Evolutionary conservation across 2,888 invertebrate species (phyloP).

Genomic region (Monoplex corrugatus): DNA sequence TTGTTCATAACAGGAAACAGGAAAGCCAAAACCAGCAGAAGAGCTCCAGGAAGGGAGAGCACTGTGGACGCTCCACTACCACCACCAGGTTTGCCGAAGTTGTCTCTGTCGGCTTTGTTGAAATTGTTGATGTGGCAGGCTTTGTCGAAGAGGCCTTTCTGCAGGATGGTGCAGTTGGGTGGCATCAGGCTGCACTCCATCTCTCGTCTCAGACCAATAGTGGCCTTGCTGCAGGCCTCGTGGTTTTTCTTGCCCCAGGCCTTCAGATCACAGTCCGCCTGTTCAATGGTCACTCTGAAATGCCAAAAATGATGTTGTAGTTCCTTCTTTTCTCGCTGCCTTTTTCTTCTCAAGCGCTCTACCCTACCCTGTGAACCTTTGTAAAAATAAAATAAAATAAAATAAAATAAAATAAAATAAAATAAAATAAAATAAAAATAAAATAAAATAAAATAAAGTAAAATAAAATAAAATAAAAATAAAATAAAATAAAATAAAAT

Average conservation of each 20-base stretch:
- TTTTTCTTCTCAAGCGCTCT: background rate
- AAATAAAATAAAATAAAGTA: no score
- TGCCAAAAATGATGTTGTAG: background rate
- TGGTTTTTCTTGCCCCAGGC: conserved; percentile 58
- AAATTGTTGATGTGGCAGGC: conserved; percentile 52
- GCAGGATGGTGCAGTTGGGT: conserved; percentile 47
- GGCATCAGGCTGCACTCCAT: conserved; percentile 60
- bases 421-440: no score
- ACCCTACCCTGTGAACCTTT: background rate
- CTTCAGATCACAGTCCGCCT: conserved; percentile 56
- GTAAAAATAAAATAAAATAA: background rate
- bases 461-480: no score
- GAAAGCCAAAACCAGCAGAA: conserved; percentile 10
- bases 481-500: no score
- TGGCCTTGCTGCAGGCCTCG: conserved; percentile 55
- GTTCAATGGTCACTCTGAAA: conserved; percentile 52
- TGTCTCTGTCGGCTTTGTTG: conserved; percentile 6
- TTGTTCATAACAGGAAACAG: background rate
- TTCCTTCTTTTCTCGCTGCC: background rate
- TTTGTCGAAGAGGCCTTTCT: conserved; percentile 40
- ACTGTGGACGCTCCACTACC: background rate
- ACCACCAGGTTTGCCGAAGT: conserved; percentile 37
- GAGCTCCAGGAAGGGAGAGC: background rate
- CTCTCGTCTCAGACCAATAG: conserved; percentile 59
- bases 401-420: background rate